Conservation (phyloP, 2,888 invertebrate genomes). For the Melipona bicolor region DNA sequence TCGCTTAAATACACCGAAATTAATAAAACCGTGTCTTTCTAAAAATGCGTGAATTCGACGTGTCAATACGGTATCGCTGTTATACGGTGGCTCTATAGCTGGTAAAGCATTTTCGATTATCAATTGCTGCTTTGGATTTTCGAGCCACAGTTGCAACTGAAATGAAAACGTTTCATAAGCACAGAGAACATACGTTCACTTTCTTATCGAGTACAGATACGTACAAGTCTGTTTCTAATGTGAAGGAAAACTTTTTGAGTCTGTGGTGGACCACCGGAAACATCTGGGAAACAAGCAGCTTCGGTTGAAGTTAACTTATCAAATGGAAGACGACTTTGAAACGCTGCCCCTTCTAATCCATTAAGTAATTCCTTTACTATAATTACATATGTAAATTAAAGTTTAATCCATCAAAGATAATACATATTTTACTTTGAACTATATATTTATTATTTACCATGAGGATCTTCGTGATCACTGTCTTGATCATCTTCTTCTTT, state of each 20-base stretch:
- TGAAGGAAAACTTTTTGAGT: slow-evolving; percentile 95
- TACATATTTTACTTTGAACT: not conserved
- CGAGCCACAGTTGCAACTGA: slow-evolving; percentile 96
- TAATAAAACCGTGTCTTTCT: slow-evolving; percentile 98
- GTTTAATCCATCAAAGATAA: not conserved
- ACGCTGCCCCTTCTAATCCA: slow-evolving; percentile 96
- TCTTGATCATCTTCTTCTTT: slow-evolving; percentile 86
- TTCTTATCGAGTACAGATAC: slow-evolving; percentile 53
- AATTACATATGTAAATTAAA: slow-evolving; percentile 23
- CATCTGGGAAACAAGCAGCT: slow-evolving; percentile 96
- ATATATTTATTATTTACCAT: slow-evolving; percentile 83
- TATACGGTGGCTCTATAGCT: slow-evolving; percentile 95
- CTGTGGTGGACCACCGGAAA: slow-evolving; percentile 92
- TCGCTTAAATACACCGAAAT: slow-evolving; percentile 98
- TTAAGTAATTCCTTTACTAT: slow-evolving; percentile 80
- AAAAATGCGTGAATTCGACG: slow-evolving; percentile 95
- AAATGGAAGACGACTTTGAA: slow-evolving; percentile 96
- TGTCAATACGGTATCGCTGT: slow-evolving; percentile 94
- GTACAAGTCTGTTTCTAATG: slow-evolving; percentile 93
- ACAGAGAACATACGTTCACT: not conserved
- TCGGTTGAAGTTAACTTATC: slow-evolving; percentile 97
- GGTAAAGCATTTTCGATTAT: slow-evolving; percentile 92
- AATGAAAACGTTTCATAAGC: slow-evolving; percentile 60
- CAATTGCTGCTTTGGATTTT: slow-evolving; percentile 96
- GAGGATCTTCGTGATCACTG: slow-evolving; percentile 89